Conservation (phyloP, 2,113 vertebrate species). For the Tenebrosternarchus preto region DNA sequence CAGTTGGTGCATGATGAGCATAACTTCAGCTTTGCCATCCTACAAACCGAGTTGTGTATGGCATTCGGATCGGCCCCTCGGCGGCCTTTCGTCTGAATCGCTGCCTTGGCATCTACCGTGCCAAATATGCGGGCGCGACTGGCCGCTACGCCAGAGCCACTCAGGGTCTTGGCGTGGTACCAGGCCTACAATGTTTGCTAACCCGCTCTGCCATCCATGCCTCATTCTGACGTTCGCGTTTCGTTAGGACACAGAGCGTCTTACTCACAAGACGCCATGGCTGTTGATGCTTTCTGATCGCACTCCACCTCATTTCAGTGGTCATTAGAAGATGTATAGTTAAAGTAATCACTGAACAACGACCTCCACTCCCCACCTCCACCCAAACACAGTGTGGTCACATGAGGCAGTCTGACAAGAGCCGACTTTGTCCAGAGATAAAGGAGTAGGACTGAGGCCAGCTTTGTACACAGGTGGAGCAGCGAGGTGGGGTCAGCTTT, state of each 20-base stretch:
- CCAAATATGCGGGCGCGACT: constrained; percentile 19
- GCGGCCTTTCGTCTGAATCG: not conserved
- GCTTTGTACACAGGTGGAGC: no score
- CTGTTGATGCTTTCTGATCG: constrained; percentile 29
- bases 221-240: constrained; percentile 21
- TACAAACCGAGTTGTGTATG: not conserved
- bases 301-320: constrained; percentile 35
- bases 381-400: no score
- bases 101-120: not conserved
- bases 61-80: not conserved
- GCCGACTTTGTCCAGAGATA: constrained; percentile 21
- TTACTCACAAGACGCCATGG: constrained; percentile 16
- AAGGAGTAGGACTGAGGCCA: not conserved
- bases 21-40: not conserved
- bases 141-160: not conserved
- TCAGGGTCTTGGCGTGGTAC: constrained; percentile 22
- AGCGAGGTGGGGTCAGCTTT: not conserved
- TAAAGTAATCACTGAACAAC: constrained; percentile 47
- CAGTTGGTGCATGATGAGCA: constrained; percentile 4
- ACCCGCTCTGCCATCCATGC: not conserved
- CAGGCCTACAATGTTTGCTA: not conserved
- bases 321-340: constrained; percentile 51
- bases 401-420: constrained; percentile 35
- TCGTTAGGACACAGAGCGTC: constrained; percentile 23
- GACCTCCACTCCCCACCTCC: not conserved